Percentiles rank a stretch among this genome's conserved stretches.
Conservation (phyloP, 2,888 invertebrate species). For the Drosophila maculinotata region DNA sequence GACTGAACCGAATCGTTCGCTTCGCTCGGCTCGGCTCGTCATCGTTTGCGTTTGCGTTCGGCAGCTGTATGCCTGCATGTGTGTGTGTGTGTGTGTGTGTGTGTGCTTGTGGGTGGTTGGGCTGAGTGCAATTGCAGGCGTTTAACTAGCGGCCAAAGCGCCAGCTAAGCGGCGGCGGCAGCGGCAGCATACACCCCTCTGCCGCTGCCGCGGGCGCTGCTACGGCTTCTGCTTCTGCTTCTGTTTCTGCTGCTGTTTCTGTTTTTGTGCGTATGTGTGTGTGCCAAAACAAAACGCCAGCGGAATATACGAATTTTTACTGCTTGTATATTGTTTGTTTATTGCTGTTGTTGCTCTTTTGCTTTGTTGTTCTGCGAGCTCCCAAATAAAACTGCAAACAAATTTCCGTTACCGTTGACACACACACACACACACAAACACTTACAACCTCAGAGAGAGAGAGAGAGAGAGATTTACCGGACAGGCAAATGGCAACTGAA, state of each 20-base stretch:
- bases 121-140: conserved; percentile 53
- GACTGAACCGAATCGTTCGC: conserved; percentile 26
- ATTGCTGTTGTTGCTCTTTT: conserved; percentile 24
- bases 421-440: conserved; percentile 15
- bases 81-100: conserved; percentile 2
- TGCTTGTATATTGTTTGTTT: conserved; percentile 50
- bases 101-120: conserved; percentile 8
- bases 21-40: conserved; percentile 3
- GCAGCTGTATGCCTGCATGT: too few species aligned
- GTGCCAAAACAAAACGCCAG: conserved; percentile 35
- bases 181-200: conserved; percentile 5
- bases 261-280: conserved; percentile 13
- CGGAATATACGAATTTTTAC: conserved; percentile 53
- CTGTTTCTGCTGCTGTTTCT: background rate
- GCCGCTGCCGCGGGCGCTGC: too few species aligned
- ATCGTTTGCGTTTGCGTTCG: conserved; percentile 15
- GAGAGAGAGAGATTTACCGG: conserved; percentile 31
- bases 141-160: conserved; percentile 50
- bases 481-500: conserved; percentile 40
- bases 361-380: conserved; percentile 41
- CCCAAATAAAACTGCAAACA: conserved; percentile 62
- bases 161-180: conserved; percentile 31
- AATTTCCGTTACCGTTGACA: conserved; percentile 62
- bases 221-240: conserved; percentile 2
- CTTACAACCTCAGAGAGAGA: background rate